Evolutionary conservation across 2,888 invertebrate genomes (phyloP).

Genomic region (Leptopterna dolabrata): DNA sequence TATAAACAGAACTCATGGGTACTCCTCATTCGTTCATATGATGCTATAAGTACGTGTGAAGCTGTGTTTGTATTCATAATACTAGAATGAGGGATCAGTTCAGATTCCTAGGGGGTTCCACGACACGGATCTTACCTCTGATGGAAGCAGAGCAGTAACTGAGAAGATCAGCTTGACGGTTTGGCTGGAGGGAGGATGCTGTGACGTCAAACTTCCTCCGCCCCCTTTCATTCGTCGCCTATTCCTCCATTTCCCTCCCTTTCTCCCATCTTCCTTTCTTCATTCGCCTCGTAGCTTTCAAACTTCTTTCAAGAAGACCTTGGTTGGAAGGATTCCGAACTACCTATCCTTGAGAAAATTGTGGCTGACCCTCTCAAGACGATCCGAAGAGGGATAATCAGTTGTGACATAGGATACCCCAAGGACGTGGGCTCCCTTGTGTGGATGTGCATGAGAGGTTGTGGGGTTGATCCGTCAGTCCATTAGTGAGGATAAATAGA

Average conservation of each 20-base stretch:
- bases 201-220: background rate
- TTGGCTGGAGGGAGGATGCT: background rate
- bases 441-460: background rate
- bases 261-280: background rate
- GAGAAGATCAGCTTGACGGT: background rate
- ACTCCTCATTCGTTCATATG: too few species aligned
- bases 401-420: background rate
- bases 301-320: background rate
- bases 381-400: background rate
- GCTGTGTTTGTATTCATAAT: too few species aligned
- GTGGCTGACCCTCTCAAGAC: background rate
- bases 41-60: too few species aligned
- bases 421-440: background rate
- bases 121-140: background rate
- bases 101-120: background rate
- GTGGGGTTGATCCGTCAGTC: background rate
- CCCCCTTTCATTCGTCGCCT: background rate
- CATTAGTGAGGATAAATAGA: background rate
- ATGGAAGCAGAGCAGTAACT: background rate
- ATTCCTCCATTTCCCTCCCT: background rate
- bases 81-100: background rate
- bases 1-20: too few species aligned
- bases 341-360: background rate
- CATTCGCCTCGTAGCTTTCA: background rate
- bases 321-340: background rate